These are phyloP conservation scores for Hermaeophaga mercurialis DNA, from an alignment of 2,888 invertebrate genomes.

Conservation along the genomic window DNA sequence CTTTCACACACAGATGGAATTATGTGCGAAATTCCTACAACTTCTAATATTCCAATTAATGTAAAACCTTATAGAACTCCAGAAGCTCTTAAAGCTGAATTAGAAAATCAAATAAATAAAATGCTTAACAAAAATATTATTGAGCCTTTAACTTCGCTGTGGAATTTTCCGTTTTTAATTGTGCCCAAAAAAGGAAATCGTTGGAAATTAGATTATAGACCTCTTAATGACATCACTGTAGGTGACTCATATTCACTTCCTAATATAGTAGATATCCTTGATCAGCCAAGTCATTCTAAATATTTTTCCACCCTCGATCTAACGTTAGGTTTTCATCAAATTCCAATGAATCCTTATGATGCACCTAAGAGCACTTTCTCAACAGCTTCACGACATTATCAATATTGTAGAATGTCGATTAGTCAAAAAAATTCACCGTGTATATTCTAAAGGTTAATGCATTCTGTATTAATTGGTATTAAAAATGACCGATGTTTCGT, in stretches of 20 bases:
- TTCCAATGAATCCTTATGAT: constrained; percentile 25
- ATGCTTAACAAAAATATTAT: constrained; percentile 16
- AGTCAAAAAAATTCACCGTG: constrained; percentile 24
- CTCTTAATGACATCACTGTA: constrained; percentile 22
- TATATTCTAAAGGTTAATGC: constrained; percentile 34
- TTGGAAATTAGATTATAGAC: constrained; percentile 18
- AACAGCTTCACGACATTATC: constrained; percentile 23
- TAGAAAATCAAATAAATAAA: constrained; percentile 17
- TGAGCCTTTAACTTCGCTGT: constrained; percentile 7
- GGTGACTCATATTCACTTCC: constrained; percentile 21
- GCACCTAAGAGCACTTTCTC: constrained; percentile 28
- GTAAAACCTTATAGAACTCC: constrained; percentile 18
- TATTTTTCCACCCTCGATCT: constrained; percentile 28
- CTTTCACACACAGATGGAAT: constrained; percentile 38
- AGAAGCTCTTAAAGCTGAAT: constrained; percentile 14
- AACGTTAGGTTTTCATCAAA: constrained; percentile 31
- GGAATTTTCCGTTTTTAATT: constrained; percentile 5
- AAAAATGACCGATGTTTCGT: constrained; percentile 45
- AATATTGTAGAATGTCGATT: constrained; percentile 26
- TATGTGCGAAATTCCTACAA: constrained; percentile 38
- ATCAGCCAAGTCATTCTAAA: constrained; percentile 29
- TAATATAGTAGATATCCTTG: constrained; percentile 28
- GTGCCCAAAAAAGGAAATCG: constrained; percentile 10
- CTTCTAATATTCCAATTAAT: constrained; percentile 13
- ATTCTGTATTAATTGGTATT: constrained; percentile 40